Base-by-base conservation (phyloP, 2,113 vertebrate species). In the Pogonocichla stellata region DNA sequence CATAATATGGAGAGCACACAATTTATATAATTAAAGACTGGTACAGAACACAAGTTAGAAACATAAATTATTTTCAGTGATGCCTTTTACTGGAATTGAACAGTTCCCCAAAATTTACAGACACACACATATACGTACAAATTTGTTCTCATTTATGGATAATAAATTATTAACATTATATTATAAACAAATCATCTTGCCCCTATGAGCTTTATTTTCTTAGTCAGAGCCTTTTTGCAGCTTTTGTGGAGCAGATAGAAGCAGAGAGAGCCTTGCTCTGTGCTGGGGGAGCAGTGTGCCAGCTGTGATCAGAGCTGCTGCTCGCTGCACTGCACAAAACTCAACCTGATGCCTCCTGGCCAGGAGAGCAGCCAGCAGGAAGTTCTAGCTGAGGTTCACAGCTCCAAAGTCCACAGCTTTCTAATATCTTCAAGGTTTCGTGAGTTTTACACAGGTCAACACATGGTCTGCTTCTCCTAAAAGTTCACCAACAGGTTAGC, bases 231-330 rank as follows among this genome's bases (percentile, higher is more conserved):
- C 15, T 80, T 26, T 88, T 75, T 25, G 12, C 71, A 96, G 96
- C 40, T 75, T 26, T 85, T 96, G 94, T 93, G 94, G 57, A 92
- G 95, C 92, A 96, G 95, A 97, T 91, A 51, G 90, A 90, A 88
- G 80, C 13, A 8, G 50, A 10, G 15, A 90, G 93, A 50, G 97
- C 96, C 85, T 96, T 94, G 80, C 88, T 95, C 92, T 77, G 65
- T 93, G 85, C 86, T 97, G 95, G 95, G 95, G 95, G 94, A 97
- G 96, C 92, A 34, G 90, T 67, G 97, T 98, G 97, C 98, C 98
- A 98, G 86, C 74, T 97, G 92, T 93, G 95, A 98, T 98, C 97
- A 97, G 96, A 94, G 62, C 40, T 67, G 96, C 95, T 84, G 62
- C 81, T 79, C 25, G 6, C 91, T 61, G 40, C 42, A 58, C 71